Conservation (phyloP, 2,113 vertebrate species). For the Eubucco bourcierii region DNA sequence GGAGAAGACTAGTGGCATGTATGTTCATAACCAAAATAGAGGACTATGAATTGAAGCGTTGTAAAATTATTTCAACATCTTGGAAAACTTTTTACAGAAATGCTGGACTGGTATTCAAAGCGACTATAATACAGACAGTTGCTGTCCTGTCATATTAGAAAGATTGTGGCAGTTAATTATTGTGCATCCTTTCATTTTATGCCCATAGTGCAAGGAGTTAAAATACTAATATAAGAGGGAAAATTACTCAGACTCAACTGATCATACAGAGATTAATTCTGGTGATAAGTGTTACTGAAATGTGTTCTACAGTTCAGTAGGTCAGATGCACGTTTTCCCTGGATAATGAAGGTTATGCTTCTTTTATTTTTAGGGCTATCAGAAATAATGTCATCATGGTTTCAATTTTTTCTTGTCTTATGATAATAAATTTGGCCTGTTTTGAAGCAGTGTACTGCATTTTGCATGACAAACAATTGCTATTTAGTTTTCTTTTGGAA, state of each 20-base stretch:
- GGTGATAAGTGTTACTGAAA: not conserved
- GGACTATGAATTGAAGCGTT: not conserved
- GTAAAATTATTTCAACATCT: not conserved
- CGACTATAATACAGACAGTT: not conserved
- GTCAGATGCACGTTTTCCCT: constrained; percentile 10
- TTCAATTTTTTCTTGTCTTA: not conserved
- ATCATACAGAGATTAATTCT: constrained; percentile 48
- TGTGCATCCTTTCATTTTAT: not conserved
- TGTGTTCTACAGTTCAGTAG: constrained; percentile 1
- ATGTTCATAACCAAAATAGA: not conserved
- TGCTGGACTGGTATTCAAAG: not conserved
- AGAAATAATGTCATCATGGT: not conserved
- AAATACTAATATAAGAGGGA: not conserved
- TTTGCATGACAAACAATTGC: not conserved
- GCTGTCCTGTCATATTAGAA: not conserved
- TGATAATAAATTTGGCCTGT: not conserved
- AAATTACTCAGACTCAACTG: not conserved
- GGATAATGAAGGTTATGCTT: not conserved
- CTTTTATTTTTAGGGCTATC: constrained; percentile 5
- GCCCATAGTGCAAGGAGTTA: not conserved
- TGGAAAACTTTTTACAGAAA: not conserved
- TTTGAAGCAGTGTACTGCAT: not conserved
- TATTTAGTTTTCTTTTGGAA: not conserved
- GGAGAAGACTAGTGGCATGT: not conserved
- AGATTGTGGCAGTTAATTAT: not conserved